A percentile compares a stretch with the other conserved stretches of the same genome.
Conservation (phyloP, 2,113 vertebrate genomes). For the Callaeas wilsoni region DNA sequence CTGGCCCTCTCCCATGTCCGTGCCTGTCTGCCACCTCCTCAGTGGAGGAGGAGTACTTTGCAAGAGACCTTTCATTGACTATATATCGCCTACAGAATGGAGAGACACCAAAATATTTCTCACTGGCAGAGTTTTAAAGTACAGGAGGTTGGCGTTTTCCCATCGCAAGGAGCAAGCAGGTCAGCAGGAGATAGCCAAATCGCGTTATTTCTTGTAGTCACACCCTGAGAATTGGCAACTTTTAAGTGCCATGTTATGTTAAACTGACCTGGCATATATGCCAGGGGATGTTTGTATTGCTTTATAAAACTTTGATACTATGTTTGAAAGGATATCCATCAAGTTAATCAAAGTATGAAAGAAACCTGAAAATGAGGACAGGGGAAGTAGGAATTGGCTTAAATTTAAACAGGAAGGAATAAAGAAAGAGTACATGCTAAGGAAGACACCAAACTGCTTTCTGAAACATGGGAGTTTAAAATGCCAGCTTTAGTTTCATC, state of each 20-base stretch:
- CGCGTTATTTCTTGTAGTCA: neutral
- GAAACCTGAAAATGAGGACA: neutral
- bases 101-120: neutral
- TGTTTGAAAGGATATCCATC: neutral
- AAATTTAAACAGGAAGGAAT: neutral
- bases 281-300: neutral
- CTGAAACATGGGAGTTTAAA: neutral
- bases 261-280: neutral
- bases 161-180: neutral
- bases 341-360: neutral
- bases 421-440: neutral
- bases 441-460: neutral
- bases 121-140: neutral
- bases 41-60: neutral
- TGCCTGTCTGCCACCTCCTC: neutral
- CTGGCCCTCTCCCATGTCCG: neutral
- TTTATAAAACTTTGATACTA: neutral
- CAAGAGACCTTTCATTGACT: neutral
- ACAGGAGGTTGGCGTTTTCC: neutral
- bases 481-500: neutral
- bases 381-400: neutral
- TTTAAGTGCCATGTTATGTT: neutral
- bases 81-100: neutral
- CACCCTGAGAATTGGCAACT: accelerated
- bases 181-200: neutral